phyloP scores from a whole-genome alignment of 2,113 vertebrate genomes.

The Nanorana parkeri region DNA sequence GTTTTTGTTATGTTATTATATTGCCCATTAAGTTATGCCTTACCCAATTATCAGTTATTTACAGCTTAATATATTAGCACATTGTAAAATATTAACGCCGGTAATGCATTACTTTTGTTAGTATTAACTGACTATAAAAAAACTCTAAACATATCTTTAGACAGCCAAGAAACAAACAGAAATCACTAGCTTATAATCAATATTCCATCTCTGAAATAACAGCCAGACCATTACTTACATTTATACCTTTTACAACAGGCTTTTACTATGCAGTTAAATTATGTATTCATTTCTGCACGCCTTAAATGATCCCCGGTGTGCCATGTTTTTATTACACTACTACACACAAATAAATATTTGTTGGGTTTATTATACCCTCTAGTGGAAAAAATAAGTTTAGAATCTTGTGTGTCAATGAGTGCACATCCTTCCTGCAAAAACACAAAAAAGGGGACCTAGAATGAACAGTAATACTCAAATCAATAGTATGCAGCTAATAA shows the following conservation, averaged over 20 bases:
- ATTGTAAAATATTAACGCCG: background rate
- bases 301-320: conserved; percentile 54
- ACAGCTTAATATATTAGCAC: background rate
- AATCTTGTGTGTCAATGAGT: conserved; percentile 3
- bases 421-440: background rate
- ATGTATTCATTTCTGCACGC: conserved; percentile 48
- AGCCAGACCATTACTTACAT: conserved; percentile 62
- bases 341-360: conserved; percentile 16
- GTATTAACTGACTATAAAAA: conserved; percentile 59
- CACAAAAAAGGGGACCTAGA: too few species aligned
- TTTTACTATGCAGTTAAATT: conserved; percentile 65
- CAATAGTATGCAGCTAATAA: background rate
- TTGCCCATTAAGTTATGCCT: background rate
- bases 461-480: too few species aligned
- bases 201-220: conserved; percentile 61
- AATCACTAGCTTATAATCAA: conserved; percentile 57
- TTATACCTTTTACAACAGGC: conserved; percentile 63
- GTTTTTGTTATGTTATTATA: background rate
- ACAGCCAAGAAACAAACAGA: conserved; percentile 48
- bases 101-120: background rate
- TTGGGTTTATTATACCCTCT: conserved; percentile 64
- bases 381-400: conserved; percentile 63
- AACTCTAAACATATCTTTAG: conserved; percentile 32
- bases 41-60: conserved; percentile 24
- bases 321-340: conserved; percentile 34